These are phyloP conservation scores for Halcyon smyrnensis DNA, from an alignment of 2,797 vertebrate species.

Conservation along the genomic window DNA sequence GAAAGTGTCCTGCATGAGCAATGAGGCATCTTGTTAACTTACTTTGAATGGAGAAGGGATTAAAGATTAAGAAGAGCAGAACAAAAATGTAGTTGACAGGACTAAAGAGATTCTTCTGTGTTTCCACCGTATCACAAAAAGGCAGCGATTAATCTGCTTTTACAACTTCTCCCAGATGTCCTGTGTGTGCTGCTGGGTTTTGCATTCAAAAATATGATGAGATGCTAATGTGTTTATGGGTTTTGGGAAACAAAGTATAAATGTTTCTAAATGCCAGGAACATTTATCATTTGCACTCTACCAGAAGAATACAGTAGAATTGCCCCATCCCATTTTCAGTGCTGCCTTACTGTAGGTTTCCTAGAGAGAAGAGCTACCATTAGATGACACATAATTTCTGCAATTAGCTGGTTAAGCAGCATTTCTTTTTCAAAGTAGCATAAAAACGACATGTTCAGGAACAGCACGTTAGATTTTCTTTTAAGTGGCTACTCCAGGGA, in stretches of 20 bases:
- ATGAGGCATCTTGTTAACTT: not conserved
- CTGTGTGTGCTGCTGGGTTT: not conserved
- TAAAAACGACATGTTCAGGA: constrained; percentile 39
- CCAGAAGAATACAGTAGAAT: not conserved
- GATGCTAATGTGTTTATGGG: constrained; percentile 26
- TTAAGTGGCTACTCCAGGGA: constrained; percentile 34
- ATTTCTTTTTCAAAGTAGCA: constrained; percentile 35
- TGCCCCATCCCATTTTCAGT: not conserved
- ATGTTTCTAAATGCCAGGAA: not conserved
- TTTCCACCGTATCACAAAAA: not conserved
- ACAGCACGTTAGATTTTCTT: constrained; percentile 26
- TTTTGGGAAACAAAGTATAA: constrained; percentile 30
- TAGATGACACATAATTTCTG: constrained; percentile 17
- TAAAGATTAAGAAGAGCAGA: not conserved
- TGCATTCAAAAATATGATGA: not conserved
- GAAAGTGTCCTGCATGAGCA: not conserved
- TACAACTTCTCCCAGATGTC: constrained; percentile 20
- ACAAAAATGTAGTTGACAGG: not conserved
- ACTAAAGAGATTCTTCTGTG: not conserved
- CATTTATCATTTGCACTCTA: constrained; percentile 3
- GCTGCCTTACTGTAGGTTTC: constrained; percentile 39
- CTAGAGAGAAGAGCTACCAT: constrained; percentile 18
- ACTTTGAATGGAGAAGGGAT: not conserved
- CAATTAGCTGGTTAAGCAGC: constrained; percentile 60
- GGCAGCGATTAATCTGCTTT: constrained; percentile 23